A percentile compares a stretch with the other conserved stretches of the same genome.
Conservation (phyloP, 1,140 invertebrate species). For the Drosophila busckii region DNA sequence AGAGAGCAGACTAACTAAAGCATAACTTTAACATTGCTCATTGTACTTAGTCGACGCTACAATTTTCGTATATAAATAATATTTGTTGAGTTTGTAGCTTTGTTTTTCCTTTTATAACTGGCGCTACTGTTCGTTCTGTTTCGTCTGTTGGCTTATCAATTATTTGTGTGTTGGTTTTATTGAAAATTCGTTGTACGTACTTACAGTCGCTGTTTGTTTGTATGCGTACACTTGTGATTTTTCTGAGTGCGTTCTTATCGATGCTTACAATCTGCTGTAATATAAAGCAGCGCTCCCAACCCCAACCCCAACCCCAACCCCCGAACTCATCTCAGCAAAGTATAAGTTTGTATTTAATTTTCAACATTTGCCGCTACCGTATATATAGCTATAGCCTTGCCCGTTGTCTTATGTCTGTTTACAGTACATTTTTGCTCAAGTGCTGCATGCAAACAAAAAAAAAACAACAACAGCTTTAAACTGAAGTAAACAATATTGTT, state of each 20-base stretch:
- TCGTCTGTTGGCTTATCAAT: slow-evolving; percentile 49
- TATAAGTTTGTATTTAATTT: slow-evolving; percentile 19
- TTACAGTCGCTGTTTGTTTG: slow-evolving; percentile 25
- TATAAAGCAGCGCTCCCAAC: slow-evolving; percentile 26
- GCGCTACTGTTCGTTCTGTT: slow-evolving; percentile 11
- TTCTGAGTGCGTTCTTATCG: slow-evolving; percentile 33
- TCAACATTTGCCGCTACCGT: slow-evolving; percentile 23
- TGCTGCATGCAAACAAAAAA: slow-evolving; percentile 20
- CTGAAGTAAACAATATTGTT: slow-evolving; percentile 8
- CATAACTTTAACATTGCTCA: too few relatives aligned
- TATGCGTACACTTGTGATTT: slow-evolving; percentile 1
- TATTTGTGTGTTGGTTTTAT: slow-evolving; percentile 34
- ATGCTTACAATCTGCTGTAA: slow-evolving; percentile 44
- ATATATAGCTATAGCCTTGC: background rate
- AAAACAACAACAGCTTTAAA: slow-evolving; percentile 8
- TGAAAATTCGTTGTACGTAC: slow-evolving; percentile 26
- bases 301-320: background rate
- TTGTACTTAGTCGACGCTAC: too few relatives aligned
- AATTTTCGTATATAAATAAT: too few relatives aligned
- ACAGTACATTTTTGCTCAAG: slow-evolving; percentile 36
- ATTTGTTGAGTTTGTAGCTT: slow-evolving; percentile 1
- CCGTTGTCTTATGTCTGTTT: slow-evolving; percentile 37
- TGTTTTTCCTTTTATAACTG: slow-evolving; percentile 12
- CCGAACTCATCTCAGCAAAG: background rate
- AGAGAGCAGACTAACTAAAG: background rate